Conservation (phyloP, 2,113 vertebrate species). For the Eulemur rufifrons region DNA sequence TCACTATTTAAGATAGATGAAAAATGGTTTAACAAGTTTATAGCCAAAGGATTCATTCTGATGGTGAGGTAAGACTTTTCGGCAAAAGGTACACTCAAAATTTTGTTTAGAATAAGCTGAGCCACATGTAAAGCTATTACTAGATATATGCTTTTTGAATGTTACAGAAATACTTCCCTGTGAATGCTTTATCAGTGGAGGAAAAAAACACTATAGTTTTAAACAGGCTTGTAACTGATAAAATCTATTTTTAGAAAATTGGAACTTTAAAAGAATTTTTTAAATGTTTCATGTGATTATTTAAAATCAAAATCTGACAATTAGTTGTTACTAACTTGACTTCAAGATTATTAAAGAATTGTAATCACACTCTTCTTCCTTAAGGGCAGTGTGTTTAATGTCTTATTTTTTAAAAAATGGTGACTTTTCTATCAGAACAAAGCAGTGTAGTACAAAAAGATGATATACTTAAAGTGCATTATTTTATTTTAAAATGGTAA, state of each 20-base stretch:
- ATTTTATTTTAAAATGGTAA: conserved; percentile 84
- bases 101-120: conserved; percentile 62
- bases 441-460: conserved; percentile 85
- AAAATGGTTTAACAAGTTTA: conserved; percentile 68
- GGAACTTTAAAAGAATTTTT: conserved; percentile 36
- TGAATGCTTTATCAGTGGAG: conserved; percentile 57
- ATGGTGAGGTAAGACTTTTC: conserved; percentile 47
- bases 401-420: conserved; percentile 53
- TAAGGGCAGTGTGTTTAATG: conserved; percentile 65
- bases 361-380: conserved; percentile 49
- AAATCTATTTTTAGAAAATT: conserved; percentile 57
- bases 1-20: conserved; percentile 48
- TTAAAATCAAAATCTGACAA: conserved; percentile 80
- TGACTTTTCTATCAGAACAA: conserved; percentile 82
- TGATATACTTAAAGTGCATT: conserved; percentile 82
- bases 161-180: conserved; percentile 51
- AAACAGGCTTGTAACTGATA: conserved; percentile 76
- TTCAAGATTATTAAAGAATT: conserved; percentile 53
- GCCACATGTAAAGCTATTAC: conserved; percentile 35
- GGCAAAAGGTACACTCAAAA: conserved; percentile 56
- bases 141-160: conserved; percentile 54
- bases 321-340: conserved; percentile 60
- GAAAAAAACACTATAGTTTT: conserved; percentile 67
- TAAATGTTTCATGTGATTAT: conserved; percentile 60
- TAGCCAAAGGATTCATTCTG: conserved; percentile 59